phyloP scores from a whole-genome alignment of 2,888 invertebrate genomes.

The Gymnoscelis rufifasciata region DNA sequence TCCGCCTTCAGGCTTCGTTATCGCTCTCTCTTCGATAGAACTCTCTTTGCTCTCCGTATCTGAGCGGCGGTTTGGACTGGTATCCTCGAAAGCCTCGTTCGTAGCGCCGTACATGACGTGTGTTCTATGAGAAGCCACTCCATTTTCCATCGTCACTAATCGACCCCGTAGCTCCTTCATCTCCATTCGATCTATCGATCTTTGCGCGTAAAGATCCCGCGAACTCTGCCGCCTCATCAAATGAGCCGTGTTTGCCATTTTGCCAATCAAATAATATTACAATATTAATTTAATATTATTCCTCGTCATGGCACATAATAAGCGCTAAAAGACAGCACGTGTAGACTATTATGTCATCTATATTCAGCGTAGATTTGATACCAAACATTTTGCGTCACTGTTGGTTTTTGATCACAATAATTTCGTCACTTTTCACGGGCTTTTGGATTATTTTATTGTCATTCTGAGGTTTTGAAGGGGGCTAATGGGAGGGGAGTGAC shows the following conservation, averaged over 20 bases:
- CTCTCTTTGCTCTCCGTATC: conserved; percentile 80
- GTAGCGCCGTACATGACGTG: conserved; percentile 90
- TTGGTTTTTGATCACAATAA: neutral
- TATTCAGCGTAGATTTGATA: conserved; percentile 39
- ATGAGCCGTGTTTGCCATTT: conserved; percentile 94
- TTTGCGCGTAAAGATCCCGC: conserved; percentile 88
- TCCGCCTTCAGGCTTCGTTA: conserved; percentile 84
- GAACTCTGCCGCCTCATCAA: conserved; percentile 93
- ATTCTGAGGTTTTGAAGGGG: conserved; percentile 12
- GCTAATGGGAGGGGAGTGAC: conserved; percentile 5
- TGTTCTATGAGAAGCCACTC: conserved; percentile 64
- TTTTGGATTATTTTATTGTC: conserved; percentile 11
- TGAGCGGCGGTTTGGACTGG: conserved; percentile 64
- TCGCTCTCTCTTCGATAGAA: conserved; percentile 81
- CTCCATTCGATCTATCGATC: conserved; percentile 90
- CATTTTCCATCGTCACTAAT: conserved; percentile 85
- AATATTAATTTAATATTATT: conserved; percentile 29
- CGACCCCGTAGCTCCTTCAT: conserved; percentile 91
- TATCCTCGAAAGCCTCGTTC: conserved; percentile 86
- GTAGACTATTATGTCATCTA: conserved; percentile 36
- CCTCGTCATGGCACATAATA: conserved; percentile 65
- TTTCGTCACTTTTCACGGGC: neutral
- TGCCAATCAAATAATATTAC: conserved; percentile 38
- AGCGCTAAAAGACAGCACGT: conserved; percentile 50
- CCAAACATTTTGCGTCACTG: conserved; percentile 38